Percentiles rank a stretch among this genome's conserved stretches.
phyloP scores from a whole-genome alignment of 2,888 invertebrate species.

The Neoitamus cyanurus region DNA sequence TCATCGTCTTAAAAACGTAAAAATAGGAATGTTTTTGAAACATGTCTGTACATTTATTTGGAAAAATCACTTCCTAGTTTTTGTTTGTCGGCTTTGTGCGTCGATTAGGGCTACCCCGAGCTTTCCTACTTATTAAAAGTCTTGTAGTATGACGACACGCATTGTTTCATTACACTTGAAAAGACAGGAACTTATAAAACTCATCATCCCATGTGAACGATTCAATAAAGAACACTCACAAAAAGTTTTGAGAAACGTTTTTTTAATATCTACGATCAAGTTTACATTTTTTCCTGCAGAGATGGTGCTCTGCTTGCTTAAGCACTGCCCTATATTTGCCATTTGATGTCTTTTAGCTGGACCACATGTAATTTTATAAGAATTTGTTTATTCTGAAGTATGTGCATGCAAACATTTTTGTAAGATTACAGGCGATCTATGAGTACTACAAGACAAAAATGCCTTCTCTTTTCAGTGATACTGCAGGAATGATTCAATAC shows the following conservation, averaged over 20 bases:
- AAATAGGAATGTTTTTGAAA: constrained; percentile 3
- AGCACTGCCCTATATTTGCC: too few relatives aligned
- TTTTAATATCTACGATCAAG: not conserved
- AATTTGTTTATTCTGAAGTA: too few relatives aligned
- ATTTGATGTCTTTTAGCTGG: too few relatives aligned
- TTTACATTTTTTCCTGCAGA: too few relatives aligned
- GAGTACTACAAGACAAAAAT: too few relatives aligned
- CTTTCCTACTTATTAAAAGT: not conserved
- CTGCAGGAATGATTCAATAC: too few relatives aligned
- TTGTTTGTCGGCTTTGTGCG: not conserved
- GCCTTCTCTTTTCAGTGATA: too few relatives aligned
- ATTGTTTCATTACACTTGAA: constrained; percentile 10
- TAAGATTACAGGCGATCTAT: too few relatives aligned
- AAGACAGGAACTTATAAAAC: not conserved
- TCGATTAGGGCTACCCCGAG: not conserved
- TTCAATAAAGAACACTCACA: constrained; percentile 26
- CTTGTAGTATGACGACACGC: not conserved
- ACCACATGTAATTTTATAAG: too few relatives aligned
- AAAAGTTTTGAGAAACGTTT: not conserved
- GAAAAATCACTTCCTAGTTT: not conserved
- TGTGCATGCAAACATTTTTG: too few relatives aligned
- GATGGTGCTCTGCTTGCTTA: too few relatives aligned
- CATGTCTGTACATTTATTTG: not conserved
- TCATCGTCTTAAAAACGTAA: constrained; percentile 1
- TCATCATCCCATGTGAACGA: not conserved